Percentiles rank a stretch among this genome's conserved stretches.
Evolutionary conservation across 1,140 invertebrate genomes (phyloP).

Genomic region (Venturia canescens): DNA sequence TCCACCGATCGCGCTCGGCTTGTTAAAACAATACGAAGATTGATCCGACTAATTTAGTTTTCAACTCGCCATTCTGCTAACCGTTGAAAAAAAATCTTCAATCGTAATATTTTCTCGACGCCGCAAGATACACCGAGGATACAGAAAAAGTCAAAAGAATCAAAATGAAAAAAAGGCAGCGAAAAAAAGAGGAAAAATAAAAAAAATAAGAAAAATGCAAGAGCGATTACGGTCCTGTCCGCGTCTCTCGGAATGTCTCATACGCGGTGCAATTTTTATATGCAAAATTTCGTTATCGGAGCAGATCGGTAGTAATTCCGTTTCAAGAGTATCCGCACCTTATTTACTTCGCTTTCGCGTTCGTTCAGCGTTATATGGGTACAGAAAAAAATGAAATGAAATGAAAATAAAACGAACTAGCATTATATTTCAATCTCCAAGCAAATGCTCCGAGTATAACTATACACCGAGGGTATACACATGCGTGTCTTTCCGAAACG

Average conservation of each 20-base stretch:
- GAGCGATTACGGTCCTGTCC: not conserved
- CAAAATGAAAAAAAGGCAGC: not conserved
- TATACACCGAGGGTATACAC: not conserved
- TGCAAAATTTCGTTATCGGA: constrained; percentile 4
- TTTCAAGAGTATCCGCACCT: constrained; percentile 4
- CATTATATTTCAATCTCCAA: constrained; percentile 14
- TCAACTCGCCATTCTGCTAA: no score
- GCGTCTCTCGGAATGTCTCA: not conserved
- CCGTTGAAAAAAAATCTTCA: no score
- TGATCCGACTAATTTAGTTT: no score
- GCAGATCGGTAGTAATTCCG: constrained; percentile 5
- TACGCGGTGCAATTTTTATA: constrained; percentile 17
- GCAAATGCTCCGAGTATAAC: not conserved
- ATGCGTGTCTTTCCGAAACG: constrained; percentile 16
- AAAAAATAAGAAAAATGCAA: not conserved
- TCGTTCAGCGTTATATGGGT: not conserved
- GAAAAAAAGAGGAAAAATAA: no score
- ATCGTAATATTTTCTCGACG: no score
- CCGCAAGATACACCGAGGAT: no score
- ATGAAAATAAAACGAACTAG: not conserved
- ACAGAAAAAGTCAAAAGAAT: no score
- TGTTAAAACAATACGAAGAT: no score
- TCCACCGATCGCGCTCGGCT: no score
- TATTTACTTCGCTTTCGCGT: not conserved
- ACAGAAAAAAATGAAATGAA: not conserved